A percentile compares a stretch with the other conserved stretches of the same genome.
These are phyloP conservation scores for Xanthostigma xanthostigma DNA, from an alignment of 2,888 invertebrate genomes.

Conservation along the genomic window DNA sequence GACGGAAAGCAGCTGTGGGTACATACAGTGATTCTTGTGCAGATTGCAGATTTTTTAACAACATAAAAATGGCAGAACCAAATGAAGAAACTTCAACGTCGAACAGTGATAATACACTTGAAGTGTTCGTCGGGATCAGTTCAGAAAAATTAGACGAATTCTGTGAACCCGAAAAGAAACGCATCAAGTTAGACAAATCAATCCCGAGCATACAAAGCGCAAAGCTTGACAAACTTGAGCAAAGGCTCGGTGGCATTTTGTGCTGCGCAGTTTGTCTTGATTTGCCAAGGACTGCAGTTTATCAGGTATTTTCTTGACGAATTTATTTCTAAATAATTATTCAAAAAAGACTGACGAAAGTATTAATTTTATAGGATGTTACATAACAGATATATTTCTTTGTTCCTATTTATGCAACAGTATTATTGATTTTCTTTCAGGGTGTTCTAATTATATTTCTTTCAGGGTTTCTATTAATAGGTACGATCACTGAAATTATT, in stretches of 20 bases:
- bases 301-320: constrained; percentile 57
- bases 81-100: constrained; percentile 21
- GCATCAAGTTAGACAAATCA: constrained; percentile 19
- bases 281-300: constrained; percentile 79
- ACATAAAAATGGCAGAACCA: neutral
- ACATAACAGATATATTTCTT: neutral
- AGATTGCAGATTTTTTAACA: no score
- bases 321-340: constrained; percentile 22
- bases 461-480: neutral
- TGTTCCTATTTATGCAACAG: neutral
- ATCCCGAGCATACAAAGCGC: neutral
- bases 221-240: constrained; percentile 60
- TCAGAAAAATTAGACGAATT: constrained; percentile 23
- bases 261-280: constrained; percentile 96
- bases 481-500: neutral
- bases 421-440: constrained; percentile 1
- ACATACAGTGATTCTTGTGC: no score
- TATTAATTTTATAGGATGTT: no score
- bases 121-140: constrained; percentile 18
- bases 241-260: constrained; percentile 81
- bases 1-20: constrained; percentile 1
- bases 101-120: constrained; percentile 20
- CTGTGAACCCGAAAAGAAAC: constrained; percentile 26
- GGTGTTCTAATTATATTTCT: neutral
- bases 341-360: no score